A percentile compares a stretch with the other conserved stretches of the same genome.
Evolutionary conservation across 2,888 invertebrate species (phyloP).

Genomic region (Venusia cambrica): DNA sequence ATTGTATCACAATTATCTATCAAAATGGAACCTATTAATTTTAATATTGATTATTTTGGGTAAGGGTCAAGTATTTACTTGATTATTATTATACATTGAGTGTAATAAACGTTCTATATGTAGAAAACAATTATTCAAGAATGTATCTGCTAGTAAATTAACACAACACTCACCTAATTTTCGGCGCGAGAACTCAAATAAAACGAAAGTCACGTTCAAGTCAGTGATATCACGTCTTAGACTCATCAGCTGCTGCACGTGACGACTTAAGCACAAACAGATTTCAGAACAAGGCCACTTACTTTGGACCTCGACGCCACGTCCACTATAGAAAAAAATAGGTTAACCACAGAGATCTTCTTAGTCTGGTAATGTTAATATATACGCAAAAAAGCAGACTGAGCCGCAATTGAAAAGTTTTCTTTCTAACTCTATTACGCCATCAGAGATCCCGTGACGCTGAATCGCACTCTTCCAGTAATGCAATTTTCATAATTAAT

Average conservation of each 20-base stretch:
- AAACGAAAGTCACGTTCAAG: slow-evolving; percentile 73
- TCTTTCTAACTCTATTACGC: slow-evolving; percentile 76
- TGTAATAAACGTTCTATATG: too few species aligned
- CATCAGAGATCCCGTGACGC: slow-evolving; percentile 76
- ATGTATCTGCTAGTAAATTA: too few species aligned
- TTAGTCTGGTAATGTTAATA: slow-evolving; percentile 62
- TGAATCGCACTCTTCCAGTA: slow-evolving; percentile 61
- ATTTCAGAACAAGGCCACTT: slow-evolving; percentile 68
- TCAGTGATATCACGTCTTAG: slow-evolving; percentile 79
- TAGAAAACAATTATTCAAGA: too few species aligned
- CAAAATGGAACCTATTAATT: too few species aligned
- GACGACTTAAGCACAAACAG: slow-evolving; percentile 79
- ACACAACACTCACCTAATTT: slow-evolving; percentile 37
- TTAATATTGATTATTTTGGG: too few species aligned
- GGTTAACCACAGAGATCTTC: slow-evolving; percentile 43
- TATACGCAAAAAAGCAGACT: slow-evolving; percentile 72
- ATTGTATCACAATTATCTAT: too few species aligned
- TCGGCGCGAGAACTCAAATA: slow-evolving; percentile 61
- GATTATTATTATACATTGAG: too few species aligned
- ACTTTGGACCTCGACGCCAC: slow-evolving; percentile 42
- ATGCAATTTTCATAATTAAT: slow-evolving; percentile 65
- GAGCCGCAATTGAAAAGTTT: slow-evolving; percentile 57
- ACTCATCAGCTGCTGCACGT: slow-evolving; percentile 78
- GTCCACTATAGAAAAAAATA: slow-evolving; percentile 38
- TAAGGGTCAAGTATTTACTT: too few species aligned